Conservation (phyloP, 1,140 invertebrate species). For the Homarus americanus region DNA sequence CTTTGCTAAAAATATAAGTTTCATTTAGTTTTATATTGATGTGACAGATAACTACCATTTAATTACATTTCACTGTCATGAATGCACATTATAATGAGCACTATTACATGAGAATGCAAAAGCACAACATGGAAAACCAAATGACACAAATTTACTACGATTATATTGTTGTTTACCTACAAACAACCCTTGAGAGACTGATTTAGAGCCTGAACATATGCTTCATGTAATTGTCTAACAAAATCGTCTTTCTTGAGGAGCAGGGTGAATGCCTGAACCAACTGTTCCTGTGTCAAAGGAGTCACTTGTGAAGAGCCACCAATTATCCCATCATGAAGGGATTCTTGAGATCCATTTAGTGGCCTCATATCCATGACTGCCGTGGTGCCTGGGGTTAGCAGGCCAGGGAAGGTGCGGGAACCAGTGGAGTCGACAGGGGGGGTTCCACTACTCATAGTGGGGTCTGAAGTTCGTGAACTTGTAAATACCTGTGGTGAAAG, state of each 20-base stretch:
- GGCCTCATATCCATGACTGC: constrained; percentile 49
- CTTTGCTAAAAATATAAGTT: constrained; percentile 66
- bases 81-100: constrained; percentile 36
- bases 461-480: constrained; percentile 42
- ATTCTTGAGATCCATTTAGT: constrained; percentile 68
- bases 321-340: constrained; percentile 54
- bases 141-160: constrained; percentile 24
- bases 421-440: constrained; percentile 47
- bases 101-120: constrained; percentile 56
- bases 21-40: constrained; percentile 43
- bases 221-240: constrained; percentile 73
- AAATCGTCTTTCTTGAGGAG: constrained; percentile 74
- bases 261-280: constrained; percentile 70
- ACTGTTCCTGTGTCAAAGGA: constrained; percentile 71
- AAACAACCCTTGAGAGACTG: constrained; percentile 63
- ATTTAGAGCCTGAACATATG: constrained; percentile 69
- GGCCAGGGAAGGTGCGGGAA: constrained; percentile 46
- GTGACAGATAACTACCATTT: constrained; percentile 15
- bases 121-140: constrained; percentile 37
- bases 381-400: constrained; percentile 29
- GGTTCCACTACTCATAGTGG: constrained; percentile 29
- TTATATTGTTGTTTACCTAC: constrained; percentile 38
- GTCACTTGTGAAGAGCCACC: constrained; percentile 38
- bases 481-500: constrained; percentile 70
- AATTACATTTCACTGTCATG: constrained; percentile 30